These are phyloP conservation scores for Pogonomyrmex barbatus DNA, from an alignment of 1,140 invertebrate species.

Conservation along the genomic window DNA sequence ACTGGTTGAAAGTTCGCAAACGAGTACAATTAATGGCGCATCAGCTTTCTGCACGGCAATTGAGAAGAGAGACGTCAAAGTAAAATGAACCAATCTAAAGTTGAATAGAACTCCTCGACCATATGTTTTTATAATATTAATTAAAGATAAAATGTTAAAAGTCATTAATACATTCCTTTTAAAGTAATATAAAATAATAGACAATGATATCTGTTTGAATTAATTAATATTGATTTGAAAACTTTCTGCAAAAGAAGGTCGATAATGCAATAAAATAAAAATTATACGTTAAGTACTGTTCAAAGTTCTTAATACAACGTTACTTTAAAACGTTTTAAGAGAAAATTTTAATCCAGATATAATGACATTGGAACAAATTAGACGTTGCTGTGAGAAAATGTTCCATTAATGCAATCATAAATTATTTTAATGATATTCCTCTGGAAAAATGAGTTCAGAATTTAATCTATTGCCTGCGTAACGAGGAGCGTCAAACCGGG, in stretches of 20 bases:
- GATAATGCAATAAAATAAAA: background rate
- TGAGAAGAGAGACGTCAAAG: background rate
- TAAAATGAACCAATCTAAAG: background rate
- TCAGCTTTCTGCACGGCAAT: conserved; percentile 47
- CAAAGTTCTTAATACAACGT: background rate
- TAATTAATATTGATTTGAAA: background rate
- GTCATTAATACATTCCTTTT: background rate
- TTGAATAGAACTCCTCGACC: background rate
- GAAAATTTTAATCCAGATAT: background rate
- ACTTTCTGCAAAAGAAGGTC: background rate
- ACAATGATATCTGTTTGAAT: background rate
- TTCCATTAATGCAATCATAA: conserved; percentile 25
- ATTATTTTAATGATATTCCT: conserved; percentile 30
- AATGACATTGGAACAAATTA: conserved; percentile 21
- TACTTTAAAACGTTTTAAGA: background rate
- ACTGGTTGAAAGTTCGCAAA: conserved; percentile 65
- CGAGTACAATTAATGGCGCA: conserved; percentile 72
- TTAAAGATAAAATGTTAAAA: background rate
- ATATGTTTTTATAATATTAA: background rate
- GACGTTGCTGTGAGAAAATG: background rate
- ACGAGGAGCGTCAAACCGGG: conserved; percentile 40
- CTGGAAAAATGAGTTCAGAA: conserved; percentile 37
- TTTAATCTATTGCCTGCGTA: conserved; percentile 50
- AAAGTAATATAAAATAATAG: background rate
- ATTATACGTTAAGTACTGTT: background rate